These are phyloP conservation scores for Pseudopodoces humilis DNA, from an alignment of 2,113 vertebrate species.

Conservation along the genomic window DNA sequence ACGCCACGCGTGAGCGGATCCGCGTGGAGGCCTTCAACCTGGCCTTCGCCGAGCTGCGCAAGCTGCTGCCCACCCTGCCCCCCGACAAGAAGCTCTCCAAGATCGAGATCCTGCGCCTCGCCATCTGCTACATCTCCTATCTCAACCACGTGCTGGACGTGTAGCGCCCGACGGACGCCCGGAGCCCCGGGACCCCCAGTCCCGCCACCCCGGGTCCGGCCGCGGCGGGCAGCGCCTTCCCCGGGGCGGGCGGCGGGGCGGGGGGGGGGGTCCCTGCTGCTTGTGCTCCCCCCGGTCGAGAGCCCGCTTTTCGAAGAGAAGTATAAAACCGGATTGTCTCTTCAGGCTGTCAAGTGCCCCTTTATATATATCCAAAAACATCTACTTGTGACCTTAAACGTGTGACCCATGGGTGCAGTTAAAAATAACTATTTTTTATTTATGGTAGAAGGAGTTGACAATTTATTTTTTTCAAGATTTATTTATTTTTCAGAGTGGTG, in stretches of 20 bases:
- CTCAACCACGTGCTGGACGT: conserved; percentile 84
- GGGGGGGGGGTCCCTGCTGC: not conserved
- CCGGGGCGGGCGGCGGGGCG: not conserved
- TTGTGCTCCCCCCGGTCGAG: not conserved
- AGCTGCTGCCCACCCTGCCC: conserved; percentile 79
- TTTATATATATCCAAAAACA: conserved; percentile 82
- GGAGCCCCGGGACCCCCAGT: not conserved
- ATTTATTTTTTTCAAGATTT: conserved; percentile 82
- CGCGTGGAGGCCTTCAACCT: conserved; percentile 81
- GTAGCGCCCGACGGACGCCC: not conserved
- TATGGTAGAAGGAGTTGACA: conserved; percentile 81
- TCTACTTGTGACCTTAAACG: conserved; percentile 92
- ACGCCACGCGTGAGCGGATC: conserved; percentile 80
- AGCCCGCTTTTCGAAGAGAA: conserved; percentile 22
- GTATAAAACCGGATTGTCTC: conserved; percentile 60
- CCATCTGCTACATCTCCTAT: conserved; percentile 83
- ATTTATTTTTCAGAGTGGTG: conserved; percentile 87
- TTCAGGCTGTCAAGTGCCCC: conserved; percentile 85
- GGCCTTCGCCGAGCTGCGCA: conserved; percentile 80
- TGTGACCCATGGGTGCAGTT: conserved; percentile 80
- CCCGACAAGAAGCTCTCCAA: conserved; percentile 82
- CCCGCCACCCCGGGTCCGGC: not conserved
- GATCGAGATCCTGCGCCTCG: conserved; percentile 80
- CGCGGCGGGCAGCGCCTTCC: not conserved
- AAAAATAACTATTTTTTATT: conserved; percentile 89